phyloP scores from a whole-genome alignment of 2,113 vertebrate species.

The Ptyas mucosa region DNA sequence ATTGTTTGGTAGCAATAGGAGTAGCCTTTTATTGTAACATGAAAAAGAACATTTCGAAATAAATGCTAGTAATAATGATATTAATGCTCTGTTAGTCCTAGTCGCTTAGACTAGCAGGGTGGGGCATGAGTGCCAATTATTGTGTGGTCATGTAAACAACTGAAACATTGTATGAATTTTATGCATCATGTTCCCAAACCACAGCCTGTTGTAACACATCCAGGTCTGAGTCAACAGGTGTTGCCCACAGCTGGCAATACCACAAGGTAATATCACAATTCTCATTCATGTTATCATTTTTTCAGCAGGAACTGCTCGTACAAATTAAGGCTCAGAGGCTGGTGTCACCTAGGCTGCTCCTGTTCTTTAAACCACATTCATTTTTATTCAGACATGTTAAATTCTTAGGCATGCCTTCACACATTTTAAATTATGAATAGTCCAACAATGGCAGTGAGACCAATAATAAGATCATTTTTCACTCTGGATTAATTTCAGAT shows the following conservation, averaged over 20 bases:
- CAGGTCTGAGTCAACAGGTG: background rate
- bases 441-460: background rate
- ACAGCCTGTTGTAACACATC: background rate
- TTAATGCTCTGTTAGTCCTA: background rate
- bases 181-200: constrained; percentile 4
- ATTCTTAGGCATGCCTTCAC: background rate
- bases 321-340: background rate
- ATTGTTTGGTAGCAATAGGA: background rate
- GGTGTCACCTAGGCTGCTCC: background rate
- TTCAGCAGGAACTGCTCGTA: background rate
- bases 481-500: background rate
- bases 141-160: background rate
- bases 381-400: background rate
- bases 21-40: background rate
- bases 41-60: background rate
- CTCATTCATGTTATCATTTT: constrained; percentile 3
- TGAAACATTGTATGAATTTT: background rate
- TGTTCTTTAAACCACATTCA: background rate
- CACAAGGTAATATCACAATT: background rate
- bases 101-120: background rate
- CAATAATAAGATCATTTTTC: background rate
- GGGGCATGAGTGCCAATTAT: background rate
- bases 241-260: background rate
- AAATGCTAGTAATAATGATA: background rate
- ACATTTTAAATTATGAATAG: background rate